Percentiles rank a stretch among this genome's conserved stretches.
Conservation (phyloP, 2,888 invertebrate genomes). For the Drosophila cracens region DNA sequence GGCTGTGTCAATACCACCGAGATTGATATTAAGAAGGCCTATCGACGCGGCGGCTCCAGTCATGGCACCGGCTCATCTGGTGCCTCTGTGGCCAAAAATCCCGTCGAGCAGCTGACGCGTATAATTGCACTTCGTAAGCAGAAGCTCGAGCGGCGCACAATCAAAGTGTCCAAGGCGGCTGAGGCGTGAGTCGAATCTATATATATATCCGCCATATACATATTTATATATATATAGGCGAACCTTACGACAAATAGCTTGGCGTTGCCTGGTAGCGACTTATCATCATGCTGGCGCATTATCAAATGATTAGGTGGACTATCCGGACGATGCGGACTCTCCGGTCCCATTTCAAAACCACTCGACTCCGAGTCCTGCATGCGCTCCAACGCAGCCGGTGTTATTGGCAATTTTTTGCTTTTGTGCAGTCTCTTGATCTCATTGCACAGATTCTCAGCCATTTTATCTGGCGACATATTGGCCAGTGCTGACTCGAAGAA, state of each 20-base stretch:
- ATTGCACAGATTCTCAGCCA: constrained; percentile 96
- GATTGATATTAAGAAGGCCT: constrained; percentile 98
- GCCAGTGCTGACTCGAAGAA: constrained; percentile 93
- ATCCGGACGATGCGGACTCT: constrained; percentile 86
- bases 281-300: constrained; percentile 87
- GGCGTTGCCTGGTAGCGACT: constrained; percentile 87
- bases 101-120: constrained; percentile 85
- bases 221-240: not conserved
- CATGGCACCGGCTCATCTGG: constrained; percentile 85
- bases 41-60: constrained; percentile 86
- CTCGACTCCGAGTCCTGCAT: constrained; percentile 88
- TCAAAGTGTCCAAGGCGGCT: constrained; percentile 96
- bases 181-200: constrained; percentile 90
- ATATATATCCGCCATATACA: not conserved
- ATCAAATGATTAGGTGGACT: constrained; percentile 83
- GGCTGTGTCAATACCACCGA: constrained; percentile 99
- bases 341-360: constrained; percentile 89
- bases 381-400: constrained; percentile 86
- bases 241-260: constrained; percentile 63
- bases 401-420: constrained; percentile 93
- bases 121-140: constrained; percentile 91
- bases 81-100: constrained; percentile 84
- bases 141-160: constrained; percentile 93
- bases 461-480: constrained; percentile 96
- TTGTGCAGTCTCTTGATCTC: constrained; percentile 96